phyloP scores from a whole-genome alignment of 2,888 invertebrate species.

The Junonia oenone region DNA sequence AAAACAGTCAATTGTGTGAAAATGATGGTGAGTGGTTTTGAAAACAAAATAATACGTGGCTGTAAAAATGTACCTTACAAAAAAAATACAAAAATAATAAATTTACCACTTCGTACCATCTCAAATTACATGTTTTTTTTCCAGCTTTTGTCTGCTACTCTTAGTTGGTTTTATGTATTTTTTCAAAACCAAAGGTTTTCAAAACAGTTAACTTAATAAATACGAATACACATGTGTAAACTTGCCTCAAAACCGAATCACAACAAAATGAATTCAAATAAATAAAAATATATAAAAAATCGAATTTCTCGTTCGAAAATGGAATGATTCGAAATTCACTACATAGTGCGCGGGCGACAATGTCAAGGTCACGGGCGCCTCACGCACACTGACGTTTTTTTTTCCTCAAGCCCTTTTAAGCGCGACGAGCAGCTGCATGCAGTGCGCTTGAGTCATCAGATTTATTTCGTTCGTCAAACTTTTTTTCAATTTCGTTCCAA shows the following conservation, averaged over 20 bases:
- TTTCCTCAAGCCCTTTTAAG: constrained; percentile 37
- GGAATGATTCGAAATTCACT: constrained; percentile 1
- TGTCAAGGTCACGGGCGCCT: constrained; percentile 58
- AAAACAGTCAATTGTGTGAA: background rate
- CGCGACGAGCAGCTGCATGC: constrained; percentile 37
- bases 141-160: too few species aligned
- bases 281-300: background rate
- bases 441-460: constrained; percentile 24
- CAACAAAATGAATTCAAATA: background rate
- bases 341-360: constrained; percentile 34
- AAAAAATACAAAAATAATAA: too few species aligned
- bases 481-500: constrained; percentile 10
- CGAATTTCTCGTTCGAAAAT: background rate
- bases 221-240: background rate
- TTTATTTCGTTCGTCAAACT: constrained; percentile 15
- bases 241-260: background rate
- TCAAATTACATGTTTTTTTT: too few species aligned
- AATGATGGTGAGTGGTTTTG: background rate
- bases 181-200: too few species aligned
- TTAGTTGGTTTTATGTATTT: too few species aligned
- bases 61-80: too few species aligned
- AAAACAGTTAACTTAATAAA: too few species aligned
- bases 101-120: too few species aligned
- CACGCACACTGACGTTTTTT: constrained; percentile 31
- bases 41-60: background rate